These are phyloP conservation scores for Apus apus DNA, from an alignment of 2,113 vertebrate species.

Conservation along the genomic window DNA sequence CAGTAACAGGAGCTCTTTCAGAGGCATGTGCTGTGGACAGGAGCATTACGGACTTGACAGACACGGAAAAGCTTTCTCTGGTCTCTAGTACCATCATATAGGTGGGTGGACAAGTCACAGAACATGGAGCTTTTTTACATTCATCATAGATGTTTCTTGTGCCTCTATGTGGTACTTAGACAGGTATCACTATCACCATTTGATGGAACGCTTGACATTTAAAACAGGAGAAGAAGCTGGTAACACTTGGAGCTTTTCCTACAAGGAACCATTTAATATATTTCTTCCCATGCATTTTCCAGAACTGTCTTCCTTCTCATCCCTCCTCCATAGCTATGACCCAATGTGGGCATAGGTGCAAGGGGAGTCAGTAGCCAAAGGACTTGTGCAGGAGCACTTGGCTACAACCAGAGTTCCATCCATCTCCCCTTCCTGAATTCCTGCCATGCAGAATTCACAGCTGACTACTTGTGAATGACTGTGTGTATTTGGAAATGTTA, in stretches of 20 bases:
- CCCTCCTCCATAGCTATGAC: background rate
- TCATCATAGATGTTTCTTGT: background rate
- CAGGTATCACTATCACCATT: background rate
- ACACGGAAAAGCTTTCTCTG: background rate
- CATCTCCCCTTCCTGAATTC: background rate
- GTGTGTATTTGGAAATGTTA: background rate
- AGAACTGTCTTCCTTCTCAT: background rate
- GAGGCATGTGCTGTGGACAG: rapidly evolving
- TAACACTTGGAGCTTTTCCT: background rate
- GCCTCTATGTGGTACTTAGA: background rate
- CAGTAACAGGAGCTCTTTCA: background rate
- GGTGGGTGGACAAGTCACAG: background rate
- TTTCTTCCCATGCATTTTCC: background rate
- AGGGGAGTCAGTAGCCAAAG: background rate
- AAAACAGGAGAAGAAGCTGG: background rate
- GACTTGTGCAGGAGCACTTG: background rate
- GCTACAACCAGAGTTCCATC: background rate
- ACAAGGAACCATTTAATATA: background rate
- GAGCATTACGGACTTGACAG: background rate
- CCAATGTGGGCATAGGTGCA: background rate
- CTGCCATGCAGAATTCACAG: background rate
- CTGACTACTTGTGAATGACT: background rate
- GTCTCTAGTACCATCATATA: background rate
- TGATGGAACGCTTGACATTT: background rate
- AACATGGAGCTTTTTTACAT: background rate